These are phyloP conservation scores for Dryoscopus gambensis DNA, from an alignment of 2,113 vertebrate species.

Conservation along the genomic window DNA sequence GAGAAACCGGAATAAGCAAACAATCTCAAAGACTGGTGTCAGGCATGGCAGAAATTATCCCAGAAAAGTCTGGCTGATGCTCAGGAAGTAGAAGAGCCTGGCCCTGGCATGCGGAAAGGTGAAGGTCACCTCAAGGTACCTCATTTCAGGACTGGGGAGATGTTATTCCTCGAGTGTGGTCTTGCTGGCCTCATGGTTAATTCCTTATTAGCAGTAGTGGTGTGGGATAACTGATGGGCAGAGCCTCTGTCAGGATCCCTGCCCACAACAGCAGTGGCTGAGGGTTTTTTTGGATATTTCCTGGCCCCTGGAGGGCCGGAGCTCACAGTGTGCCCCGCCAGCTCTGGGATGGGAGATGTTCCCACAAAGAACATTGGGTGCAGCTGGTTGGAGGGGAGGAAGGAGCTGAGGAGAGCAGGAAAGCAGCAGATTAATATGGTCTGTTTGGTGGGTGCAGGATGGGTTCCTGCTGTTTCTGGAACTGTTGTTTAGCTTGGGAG, in stretches of 20 bases:
- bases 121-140: not conserved
- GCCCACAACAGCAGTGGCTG: not conserved
- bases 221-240: not conserved
- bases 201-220: not conserved
- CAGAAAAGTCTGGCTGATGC: not conserved
- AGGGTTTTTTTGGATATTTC: not conserved
- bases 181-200: not conserved
- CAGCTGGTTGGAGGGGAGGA: not conserved
- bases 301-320: not conserved
- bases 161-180: not conserved
- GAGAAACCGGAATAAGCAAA: rapidly evolving
- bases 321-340: not conserved
- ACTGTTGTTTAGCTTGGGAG: not conserved
- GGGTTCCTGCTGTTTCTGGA: not conserved
- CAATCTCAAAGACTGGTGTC: not conserved
- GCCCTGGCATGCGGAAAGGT: not conserved
- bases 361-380: not conserved
- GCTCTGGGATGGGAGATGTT: not conserved
- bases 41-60: not conserved
- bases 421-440: not conserved
- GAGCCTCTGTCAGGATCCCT: not conserved
- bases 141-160: not conserved
- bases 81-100: not conserved
- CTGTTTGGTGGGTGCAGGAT: not conserved
- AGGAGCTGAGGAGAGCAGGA: not conserved